These are phyloP conservation scores for Camptogramma bilineatum DNA, from an alignment of 2,888 invertebrate genomes.

Conservation along the genomic window DNA sequence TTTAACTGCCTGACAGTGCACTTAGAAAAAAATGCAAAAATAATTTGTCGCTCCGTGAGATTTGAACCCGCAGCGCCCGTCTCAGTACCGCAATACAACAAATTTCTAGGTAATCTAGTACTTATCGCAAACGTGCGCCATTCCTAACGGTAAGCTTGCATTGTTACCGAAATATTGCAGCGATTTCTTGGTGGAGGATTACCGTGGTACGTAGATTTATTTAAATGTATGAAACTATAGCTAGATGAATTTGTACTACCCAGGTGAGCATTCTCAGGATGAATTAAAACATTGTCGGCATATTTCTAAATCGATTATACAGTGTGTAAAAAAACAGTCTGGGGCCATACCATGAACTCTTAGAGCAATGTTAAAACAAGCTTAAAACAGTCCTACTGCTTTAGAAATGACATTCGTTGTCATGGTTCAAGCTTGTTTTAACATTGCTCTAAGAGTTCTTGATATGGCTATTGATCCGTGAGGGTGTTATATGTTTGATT, in stretches of 20 bases:
- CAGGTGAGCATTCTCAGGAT: too few species aligned
- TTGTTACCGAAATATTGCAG: constrained; percentile 39
- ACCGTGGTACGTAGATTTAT: not conserved
- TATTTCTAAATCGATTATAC: too few species aligned
- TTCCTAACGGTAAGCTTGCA: constrained; percentile 36
- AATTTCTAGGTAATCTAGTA: constrained; percentile 3
- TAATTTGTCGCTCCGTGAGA: not conserved
- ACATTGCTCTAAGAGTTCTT: too few species aligned
- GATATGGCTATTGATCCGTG: too few species aligned
- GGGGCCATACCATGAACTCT: too few species aligned
- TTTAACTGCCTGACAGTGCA: not conserved
- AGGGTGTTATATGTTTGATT: too few species aligned
- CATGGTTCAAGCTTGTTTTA: too few species aligned
- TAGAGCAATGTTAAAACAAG: too few species aligned
- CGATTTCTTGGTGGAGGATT: constrained; percentile 11
- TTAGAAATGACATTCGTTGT: too few species aligned
- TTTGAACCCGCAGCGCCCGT: not conserved
- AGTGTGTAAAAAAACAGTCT: too few species aligned
- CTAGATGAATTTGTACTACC: not conserved
- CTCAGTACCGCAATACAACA: not conserved
- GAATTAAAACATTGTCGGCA: too few species aligned
- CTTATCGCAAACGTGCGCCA: constrained; percentile 22
- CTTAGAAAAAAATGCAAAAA: not conserved
- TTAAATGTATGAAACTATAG: not conserved
- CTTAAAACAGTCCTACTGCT: too few species aligned